Conservation (phyloP, 2,797 vertebrate species). For the Molothrus aeneus region DNA sequence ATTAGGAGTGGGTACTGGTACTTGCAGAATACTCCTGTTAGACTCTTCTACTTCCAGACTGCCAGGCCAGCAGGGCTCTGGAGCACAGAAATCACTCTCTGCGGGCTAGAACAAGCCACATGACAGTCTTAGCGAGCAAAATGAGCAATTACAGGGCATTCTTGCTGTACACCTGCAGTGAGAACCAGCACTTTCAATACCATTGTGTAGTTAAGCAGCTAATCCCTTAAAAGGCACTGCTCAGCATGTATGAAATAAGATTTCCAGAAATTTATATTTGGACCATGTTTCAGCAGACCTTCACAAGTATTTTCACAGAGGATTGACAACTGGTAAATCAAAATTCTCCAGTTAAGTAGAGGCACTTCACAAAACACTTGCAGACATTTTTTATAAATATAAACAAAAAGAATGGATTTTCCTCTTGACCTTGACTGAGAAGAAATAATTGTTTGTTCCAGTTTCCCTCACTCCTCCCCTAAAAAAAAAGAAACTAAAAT, state of each 20-base stretch:
- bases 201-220: neutral
- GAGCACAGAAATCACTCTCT: neutral
- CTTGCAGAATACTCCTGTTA: neutral
- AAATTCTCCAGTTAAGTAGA: neutral
- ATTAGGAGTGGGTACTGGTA: neutral
- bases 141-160: conserved; percentile 5
- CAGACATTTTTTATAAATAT: neutral
- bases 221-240: conserved; percentile 30
- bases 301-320: neutral
- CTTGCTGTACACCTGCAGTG: neutral
- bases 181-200: neutral
- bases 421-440: neutral
- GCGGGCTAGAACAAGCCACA: neutral
- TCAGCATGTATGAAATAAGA: conserved; percentile 34
- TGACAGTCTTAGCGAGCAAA: neutral
- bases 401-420: neutral
- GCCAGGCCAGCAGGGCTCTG: neutral
- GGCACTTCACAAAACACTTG: neutral
- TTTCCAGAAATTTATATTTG: conserved; percentile 14
- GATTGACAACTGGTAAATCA: neutral
- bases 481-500: neutral
- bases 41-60: neutral
- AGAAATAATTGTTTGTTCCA: conserved; percentile 14
- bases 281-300: neutral
- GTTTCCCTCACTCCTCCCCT: neutral